Conservation (phyloP, 2,888 invertebrate genomes). For the Petrolisthes manimaculis region DNA sequence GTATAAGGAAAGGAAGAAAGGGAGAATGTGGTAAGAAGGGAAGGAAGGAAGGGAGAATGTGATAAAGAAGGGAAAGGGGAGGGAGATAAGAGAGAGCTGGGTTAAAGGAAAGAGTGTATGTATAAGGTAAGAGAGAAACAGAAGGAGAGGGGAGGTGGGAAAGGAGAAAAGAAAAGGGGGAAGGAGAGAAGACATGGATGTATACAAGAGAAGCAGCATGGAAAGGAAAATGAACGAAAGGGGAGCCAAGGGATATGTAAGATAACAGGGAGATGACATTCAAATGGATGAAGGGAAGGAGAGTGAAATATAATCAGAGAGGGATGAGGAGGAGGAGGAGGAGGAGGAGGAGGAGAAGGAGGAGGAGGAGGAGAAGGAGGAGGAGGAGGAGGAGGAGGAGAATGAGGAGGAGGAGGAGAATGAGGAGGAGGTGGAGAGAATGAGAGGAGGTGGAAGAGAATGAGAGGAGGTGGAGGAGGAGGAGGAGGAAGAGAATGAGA, state of each 20-base stretch:
- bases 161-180: background rate
- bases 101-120: background rate
- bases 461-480: no score
- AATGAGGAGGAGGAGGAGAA: background rate
- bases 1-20: background rate
- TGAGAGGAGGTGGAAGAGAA: no score
- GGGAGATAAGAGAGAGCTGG: background rate
- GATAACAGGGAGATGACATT: background rate
- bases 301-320: background rate
- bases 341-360: background rate
- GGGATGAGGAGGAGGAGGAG: no score
- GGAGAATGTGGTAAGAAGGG: background rate
- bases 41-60: background rate
- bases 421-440: background rate
- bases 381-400: no score
- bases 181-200: background rate
- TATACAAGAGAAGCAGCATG: background rate
- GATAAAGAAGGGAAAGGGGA: background rate
- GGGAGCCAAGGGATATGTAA: background rate
- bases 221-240: background rate
- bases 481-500: no score
- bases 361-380: background rate
- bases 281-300: background rate
- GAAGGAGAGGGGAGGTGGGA: conserved; percentile 14
- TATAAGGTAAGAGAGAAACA: background rate